Base-by-base conservation (phyloP, 2,797 vertebrate genomes). In the Enteromius radiatus region DNA sequence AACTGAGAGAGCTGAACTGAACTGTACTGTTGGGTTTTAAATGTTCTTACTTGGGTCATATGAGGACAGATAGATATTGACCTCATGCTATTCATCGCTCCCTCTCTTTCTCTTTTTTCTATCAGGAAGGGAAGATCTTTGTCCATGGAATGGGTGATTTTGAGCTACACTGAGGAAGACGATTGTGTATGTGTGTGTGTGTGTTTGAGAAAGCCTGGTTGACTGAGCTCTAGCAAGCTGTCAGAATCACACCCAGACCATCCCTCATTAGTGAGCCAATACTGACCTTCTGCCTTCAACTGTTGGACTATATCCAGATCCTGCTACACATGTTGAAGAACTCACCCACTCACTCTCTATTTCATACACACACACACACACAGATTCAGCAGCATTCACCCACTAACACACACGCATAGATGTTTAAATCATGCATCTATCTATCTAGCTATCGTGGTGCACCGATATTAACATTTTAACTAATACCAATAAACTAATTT, bases 251-350 rank as follows among this genome's bases (percentile, higher is more conserved):
- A 76, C 68, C 47, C 76, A 64, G 80, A 77, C 80, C 70, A 65
- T 70, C 63, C 38, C 64, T 79, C 64, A 86, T 86, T 84, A 86
- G 76, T 78, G 75, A 70, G 79, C 79, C 52, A 67, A 71, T 56
- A 79, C 61, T 84, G 69, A 78, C 79, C 80, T 68, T 86, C 75
- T 41, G 64, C 70, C 81, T 83, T 78, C 64, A 82, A 67, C 61
- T 74, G 77, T 33, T 86, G 80, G 76, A 80, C 52, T 74, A 74
- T 36, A 54, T 83, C 70, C 84, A 82, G 61, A 67, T 75, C 38
- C 63, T 76, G 43, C 56, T 43, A 76, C 33, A 52, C 64, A 69
- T 43, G 69, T 52, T 36, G 56, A 59, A 63, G 15, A 67, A 43
- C 45, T 77, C 81, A 59, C 81, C 52, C 54, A 73, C 69, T 12